Percentiles rank a stretch among this genome's conserved stretches.
phyloP scores from a whole-genome alignment of 2,797 vertebrate genomes.

The Dryobates pubescens region DNA sequence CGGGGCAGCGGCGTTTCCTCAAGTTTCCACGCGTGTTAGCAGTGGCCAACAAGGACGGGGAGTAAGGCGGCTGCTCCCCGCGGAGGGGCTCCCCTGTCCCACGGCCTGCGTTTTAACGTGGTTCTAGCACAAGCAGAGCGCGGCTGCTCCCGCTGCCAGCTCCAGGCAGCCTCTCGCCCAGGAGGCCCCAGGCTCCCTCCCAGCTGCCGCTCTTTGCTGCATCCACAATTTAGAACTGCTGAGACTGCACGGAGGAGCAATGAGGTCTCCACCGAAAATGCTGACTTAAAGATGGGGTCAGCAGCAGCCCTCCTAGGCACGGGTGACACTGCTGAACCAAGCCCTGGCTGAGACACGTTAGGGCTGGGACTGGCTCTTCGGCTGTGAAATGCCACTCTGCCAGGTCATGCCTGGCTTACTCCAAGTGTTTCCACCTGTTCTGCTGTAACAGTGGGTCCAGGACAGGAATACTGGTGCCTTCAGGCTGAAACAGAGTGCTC shows the following conservation, averaged over 20 bases:
- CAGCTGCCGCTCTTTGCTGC: background rate
- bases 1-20: background rate
- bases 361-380: background rate
- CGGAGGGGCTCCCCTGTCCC: background rate
- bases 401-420: background rate
- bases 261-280: background rate
- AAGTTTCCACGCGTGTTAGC: background rate
- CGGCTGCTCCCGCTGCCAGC: background rate
- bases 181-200: background rate
- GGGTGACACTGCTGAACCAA: background rate
- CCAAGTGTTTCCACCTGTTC: background rate
- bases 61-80: too few species aligned
- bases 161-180: background rate
- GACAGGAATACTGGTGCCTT: background rate
- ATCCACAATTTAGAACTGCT: background rate
- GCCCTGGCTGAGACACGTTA: fast-evolving
- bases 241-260: background rate
- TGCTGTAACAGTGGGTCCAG: fast-evolving
- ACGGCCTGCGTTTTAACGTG: background rate
- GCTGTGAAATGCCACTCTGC: background rate
- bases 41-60: background rate
- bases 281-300: background rate
- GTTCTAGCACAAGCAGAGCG: background rate
- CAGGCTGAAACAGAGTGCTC: too few species aligned
- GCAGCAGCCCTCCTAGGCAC: background rate